Evolutionary conservation across 2,888 invertebrate genomes (phyloP).

Genomic region (Dascillus cervinus): DNA sequence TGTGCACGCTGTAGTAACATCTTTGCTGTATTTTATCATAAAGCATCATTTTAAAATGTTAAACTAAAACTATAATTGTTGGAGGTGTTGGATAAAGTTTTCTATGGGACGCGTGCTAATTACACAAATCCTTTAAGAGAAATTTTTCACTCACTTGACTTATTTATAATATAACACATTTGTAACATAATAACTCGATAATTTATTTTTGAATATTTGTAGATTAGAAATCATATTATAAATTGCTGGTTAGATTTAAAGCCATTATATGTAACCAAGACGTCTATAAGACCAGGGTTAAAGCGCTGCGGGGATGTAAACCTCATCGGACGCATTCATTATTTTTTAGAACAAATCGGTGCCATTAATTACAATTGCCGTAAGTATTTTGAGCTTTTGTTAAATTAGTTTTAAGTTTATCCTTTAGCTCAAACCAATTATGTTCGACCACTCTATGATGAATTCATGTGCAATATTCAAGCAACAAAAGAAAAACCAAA

Average conservation of each 20-base stretch:
- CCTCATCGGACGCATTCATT: conserved; percentile 52
- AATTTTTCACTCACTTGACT: too few species aligned
- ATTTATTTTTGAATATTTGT: conserved; percentile 8
- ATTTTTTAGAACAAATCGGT: conserved; percentile 53
- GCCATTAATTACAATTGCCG: conserved; percentile 57
- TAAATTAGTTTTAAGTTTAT: neutral
- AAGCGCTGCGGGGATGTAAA: conserved; percentile 57
- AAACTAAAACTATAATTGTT: too few species aligned
- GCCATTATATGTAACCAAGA: conserved; percentile 53
- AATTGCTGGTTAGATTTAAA: conserved; percentile 47
- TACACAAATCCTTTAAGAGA: too few species aligned
- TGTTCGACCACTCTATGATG: conserved; percentile 32
- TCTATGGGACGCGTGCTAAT: too few species aligned
- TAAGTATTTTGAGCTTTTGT: conserved; percentile 26
- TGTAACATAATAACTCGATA: too few species aligned
- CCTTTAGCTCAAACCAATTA: conserved; percentile 36
- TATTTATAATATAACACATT: too few species aligned
- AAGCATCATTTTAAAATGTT: too few species aligned
- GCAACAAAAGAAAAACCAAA: conserved; percentile 22
- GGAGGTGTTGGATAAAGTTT: too few species aligned
- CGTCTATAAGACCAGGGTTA: conserved; percentile 48
- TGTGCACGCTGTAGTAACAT: too few species aligned
- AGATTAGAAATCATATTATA: conserved; percentile 52
- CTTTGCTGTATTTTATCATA: too few species aligned
- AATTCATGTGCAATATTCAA: conserved; percentile 19